A percentile compares a stretch with the other conserved stretches of the same genome.
Conservation (phyloP, 2,888 invertebrate genomes). For the Drosophila cognata region DNA sequence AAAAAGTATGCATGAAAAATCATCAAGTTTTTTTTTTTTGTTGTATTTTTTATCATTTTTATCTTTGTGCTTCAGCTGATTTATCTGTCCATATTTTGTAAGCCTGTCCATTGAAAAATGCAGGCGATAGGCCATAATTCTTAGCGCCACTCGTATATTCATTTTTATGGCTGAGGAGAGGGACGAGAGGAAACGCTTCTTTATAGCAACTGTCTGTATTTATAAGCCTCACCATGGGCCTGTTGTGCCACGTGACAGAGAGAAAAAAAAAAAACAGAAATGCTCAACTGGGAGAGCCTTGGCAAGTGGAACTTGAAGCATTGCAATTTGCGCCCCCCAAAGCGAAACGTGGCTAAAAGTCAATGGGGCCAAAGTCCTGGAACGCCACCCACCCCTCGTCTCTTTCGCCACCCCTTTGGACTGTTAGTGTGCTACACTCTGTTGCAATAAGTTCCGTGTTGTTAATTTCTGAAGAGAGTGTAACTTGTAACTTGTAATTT, state of each 20-base stretch:
- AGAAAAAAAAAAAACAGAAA: slow-evolving; percentile 4
- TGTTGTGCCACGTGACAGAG: slow-evolving; percentile 41
- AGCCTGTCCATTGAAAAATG: slow-evolving; percentile 43
- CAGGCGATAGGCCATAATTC: slow-evolving; percentile 53
- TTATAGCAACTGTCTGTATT: slow-evolving; percentile 13
- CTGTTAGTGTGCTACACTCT: slow-evolving; percentile 23
- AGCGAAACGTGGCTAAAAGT: slow-evolving; percentile 57
- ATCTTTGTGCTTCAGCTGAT: background rate
- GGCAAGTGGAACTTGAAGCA: slow-evolving; percentile 40
- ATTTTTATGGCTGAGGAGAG: slow-evolving; percentile 41
- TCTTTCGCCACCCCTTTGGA: background rate
- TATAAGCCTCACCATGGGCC: background rate
- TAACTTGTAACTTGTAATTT: slow-evolving; percentile 78
- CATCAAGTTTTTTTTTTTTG: background rate
- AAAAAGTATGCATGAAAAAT: background rate
- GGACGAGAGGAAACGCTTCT: background rate
- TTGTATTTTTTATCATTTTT: background rate
- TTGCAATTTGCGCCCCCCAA: slow-evolving; percentile 45
- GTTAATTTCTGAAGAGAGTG: slow-evolving; percentile 80
- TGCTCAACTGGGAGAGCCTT: slow-evolving; percentile 28
- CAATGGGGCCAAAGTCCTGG: slow-evolving; percentile 55
- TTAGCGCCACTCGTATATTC: slow-evolving; percentile 42
- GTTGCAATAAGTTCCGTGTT: slow-evolving; percentile 80
- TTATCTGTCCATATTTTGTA: slow-evolving; percentile 19
- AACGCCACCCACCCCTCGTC: background rate